Percentiles rank a stretch among this genome's conserved stretches.
phyloP scores from a whole-genome alignment of 2,113 vertebrate genomes.

The Machaerirhynchus nigripectus region DNA sequence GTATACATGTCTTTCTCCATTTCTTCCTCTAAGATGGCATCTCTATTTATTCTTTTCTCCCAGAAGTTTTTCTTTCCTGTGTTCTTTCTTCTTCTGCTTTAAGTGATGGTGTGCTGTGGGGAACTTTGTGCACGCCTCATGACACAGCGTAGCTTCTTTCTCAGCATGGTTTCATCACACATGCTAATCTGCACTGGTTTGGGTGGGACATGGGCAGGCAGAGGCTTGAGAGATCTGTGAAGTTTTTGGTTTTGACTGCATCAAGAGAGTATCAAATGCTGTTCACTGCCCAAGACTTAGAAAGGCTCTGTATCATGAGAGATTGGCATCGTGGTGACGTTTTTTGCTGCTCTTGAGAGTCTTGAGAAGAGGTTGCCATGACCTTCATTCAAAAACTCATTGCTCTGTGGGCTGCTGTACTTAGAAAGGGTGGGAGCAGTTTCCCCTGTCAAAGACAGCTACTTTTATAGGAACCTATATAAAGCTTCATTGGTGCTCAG shows the following conservation, averaged over 20 bases:
- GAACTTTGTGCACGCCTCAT: fast-evolving
- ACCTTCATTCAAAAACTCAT: background rate
- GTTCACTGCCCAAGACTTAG: fast-evolving
- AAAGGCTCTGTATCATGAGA: background rate
- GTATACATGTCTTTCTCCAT: background rate
- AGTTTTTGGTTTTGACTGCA: background rate
- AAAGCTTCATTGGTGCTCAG: background rate
- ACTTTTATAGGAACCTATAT: background rate
- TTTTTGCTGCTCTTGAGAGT: background rate
- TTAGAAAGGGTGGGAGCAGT: background rate
- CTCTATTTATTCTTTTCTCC: background rate
- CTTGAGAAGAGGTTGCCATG: background rate
- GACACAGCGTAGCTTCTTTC: background rate
- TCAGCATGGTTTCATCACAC: background rate
- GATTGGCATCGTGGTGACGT: fast-evolving
- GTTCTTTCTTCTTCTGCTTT: background rate
- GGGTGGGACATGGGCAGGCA: background rate
- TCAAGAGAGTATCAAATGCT: background rate
- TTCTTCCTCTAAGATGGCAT: background rate
- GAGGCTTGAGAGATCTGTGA: background rate
- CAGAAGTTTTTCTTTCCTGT: background rate
- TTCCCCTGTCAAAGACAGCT: background rate
- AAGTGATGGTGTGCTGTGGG: background rate
- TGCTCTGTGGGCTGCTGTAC: background rate
- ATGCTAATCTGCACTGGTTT: background rate